phyloP scores from a whole-genome alignment of 2,888 invertebrate genomes.

The Polydrusus tereticollis region DNA sequence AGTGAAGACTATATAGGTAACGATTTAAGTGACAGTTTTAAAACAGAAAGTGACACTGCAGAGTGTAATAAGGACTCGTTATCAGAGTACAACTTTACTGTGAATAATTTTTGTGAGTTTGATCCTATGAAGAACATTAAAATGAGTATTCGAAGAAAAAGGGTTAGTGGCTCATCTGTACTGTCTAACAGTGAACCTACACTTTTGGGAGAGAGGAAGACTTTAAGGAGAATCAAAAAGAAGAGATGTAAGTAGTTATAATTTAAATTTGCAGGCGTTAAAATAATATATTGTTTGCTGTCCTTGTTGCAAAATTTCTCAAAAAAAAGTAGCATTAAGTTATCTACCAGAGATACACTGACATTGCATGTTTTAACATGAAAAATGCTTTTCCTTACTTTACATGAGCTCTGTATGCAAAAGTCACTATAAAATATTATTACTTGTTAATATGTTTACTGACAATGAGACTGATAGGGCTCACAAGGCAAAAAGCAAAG shows the following conservation, averaged over 20 bases:
- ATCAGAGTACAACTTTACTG: conserved; percentile 56
- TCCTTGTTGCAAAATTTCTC: neutral
- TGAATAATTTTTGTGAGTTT: conserved; percentile 58
- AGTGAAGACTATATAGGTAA: conserved; percentile 50
- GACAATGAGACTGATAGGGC: too few species aligned
- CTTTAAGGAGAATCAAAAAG: conserved; percentile 59
- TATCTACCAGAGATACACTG: too few species aligned
- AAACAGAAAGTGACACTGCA: conserved; percentile 56
- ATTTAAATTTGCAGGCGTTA: neutral
- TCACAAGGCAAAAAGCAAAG: too few species aligned
- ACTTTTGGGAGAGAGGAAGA: conserved; percentile 59
- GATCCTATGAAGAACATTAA: conserved; percentile 65
- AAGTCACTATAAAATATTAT: too few species aligned
- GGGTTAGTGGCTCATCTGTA: conserved; percentile 65
- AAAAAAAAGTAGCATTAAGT: too few species aligned
- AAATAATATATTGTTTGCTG: neutral
- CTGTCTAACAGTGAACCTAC: conserved; percentile 63
- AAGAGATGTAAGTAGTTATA: conserved; percentile 61
- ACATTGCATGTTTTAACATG: too few species aligned
- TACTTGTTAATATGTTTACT: too few species aligned
- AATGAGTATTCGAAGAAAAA: conserved; percentile 65
- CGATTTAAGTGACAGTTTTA: conserved; percentile 51
- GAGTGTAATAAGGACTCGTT: conserved; percentile 50
- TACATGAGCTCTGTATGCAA: too few species aligned
- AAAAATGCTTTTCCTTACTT: too few species aligned